phyloP scores from a whole-genome alignment of 2,113 vertebrate species.

The Murina feae region DNA sequence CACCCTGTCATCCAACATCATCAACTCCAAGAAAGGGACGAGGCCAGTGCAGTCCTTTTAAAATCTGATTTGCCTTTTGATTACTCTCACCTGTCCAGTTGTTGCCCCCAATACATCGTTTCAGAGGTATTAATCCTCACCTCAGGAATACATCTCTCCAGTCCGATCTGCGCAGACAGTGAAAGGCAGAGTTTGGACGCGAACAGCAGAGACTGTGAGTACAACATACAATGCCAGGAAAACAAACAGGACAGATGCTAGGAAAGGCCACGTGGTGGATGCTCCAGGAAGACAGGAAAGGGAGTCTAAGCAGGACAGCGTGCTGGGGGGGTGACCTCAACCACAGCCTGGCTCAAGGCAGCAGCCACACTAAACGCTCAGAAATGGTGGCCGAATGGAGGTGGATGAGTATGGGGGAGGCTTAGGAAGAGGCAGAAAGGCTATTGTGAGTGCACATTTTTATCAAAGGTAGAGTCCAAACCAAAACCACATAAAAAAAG shows the following conservation, averaged over 20 bases:
- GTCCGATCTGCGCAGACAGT: neutral
- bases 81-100: neutral
- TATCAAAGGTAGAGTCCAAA: neutral
- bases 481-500: neutral
- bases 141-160: neutral
- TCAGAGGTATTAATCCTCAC: neutral
- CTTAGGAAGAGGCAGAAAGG: neutral
- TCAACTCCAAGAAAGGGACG: neutral
- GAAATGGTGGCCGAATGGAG: neutral
- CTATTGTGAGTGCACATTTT: neutral
- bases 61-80: neutral
- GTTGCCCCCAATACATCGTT: neutral
- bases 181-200: neutral
- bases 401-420: accelerated
- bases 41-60: neutral
- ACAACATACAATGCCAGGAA: neutral
- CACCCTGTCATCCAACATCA: neutral
- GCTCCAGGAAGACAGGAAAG: slow-evolving; percentile 84
- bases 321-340: slow-evolving; percentile 56
- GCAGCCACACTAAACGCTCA: accelerated
- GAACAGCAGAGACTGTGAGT: neutral
- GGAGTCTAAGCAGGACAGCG: slow-evolving; percentile 70
- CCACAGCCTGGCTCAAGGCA: neutral
- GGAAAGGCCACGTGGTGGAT: slow-evolving; percentile 80
- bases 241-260: slow-evolving; percentile 80